phyloP scores from a whole-genome alignment of 2,113 vertebrate genomes.

The Ammodytes marinus region DNA sequence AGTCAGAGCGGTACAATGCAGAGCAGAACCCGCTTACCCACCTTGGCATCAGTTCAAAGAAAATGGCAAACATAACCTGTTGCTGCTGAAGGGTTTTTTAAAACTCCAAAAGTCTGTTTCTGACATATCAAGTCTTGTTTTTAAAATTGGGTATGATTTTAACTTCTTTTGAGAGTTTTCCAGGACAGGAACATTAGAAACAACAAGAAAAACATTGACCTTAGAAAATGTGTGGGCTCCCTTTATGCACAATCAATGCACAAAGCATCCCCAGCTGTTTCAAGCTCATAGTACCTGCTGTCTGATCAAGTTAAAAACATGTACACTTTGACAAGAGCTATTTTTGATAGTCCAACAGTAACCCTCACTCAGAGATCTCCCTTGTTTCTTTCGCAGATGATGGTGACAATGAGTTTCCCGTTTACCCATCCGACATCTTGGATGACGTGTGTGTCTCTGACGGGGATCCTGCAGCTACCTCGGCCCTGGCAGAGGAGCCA shows the following conservation, averaged over 20 bases:
- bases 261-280: conserved; percentile 38
- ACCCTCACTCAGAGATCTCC: conserved; percentile 51
- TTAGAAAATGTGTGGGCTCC: not conserved
- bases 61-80: conserved; percentile 54
- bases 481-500: conserved; percentile 84
- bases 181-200: not conserved
- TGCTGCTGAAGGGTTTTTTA: not conserved
- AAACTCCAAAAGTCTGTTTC: conserved; percentile 16
- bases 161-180: not conserved
- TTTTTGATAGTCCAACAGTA: not conserved
- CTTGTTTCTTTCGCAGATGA: conserved; percentile 84
- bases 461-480: conserved; percentile 79
- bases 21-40: conserved; percentile 35
- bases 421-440: conserved; percentile 87
- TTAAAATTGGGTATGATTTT: not conserved
- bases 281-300: conserved; percentile 30
- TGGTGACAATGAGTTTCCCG: conserved; percentile 88
- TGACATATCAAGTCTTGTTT: conserved; percentile 3
- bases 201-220: not conserved
- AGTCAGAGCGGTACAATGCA: conserved; percentile 70
- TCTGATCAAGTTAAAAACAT: conserved; percentile 19
- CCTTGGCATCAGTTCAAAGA: conserved; percentile 53
- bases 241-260: conserved; percentile 6
- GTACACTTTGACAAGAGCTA: not conserved
- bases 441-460: conserved; percentile 87